Percentiles rank a stretch among this genome's conserved stretches.
Evolutionary conservation across 2,797 vertebrate genomes (phyloP).

Genomic region (Rhinatrema bivittatum): DNA sequence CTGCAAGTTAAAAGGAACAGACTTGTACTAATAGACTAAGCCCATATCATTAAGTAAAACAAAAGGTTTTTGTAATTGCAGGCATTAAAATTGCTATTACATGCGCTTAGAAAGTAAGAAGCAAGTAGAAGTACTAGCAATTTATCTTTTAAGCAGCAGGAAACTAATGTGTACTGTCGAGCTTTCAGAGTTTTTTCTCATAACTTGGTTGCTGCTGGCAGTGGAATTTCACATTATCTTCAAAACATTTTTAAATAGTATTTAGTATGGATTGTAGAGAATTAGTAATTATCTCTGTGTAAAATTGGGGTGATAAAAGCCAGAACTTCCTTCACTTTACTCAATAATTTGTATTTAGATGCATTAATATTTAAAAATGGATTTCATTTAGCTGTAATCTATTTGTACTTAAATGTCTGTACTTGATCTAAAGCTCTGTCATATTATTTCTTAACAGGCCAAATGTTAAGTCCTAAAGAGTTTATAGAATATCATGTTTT

Average conservation of each 20-base stretch:
- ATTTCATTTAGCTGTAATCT: too few relatives aligned
- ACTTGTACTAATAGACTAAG: conserved; percentile 38
- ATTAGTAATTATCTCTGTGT: not conserved
- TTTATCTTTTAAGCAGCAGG: conserved; percentile 60
- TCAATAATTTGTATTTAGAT: too few relatives aligned
- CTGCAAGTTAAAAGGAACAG: conserved; percentile 54
- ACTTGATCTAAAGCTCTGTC: too few relatives aligned
- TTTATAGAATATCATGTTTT: too few relatives aligned
- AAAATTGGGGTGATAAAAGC: not conserved
- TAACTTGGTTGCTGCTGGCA: conserved; percentile 25
- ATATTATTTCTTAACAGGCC: too few relatives aligned
- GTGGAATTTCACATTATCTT: conserved; percentile 16
- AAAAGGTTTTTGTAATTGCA: conserved; percentile 60
- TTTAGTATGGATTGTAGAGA: not conserved
- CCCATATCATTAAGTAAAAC: conserved; percentile 55
- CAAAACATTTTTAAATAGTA: conserved; percentile 8
- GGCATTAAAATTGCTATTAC: conserved; percentile 67
- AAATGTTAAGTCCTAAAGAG: too few relatives aligned
- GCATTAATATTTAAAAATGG: too few relatives aligned
- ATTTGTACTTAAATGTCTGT: too few relatives aligned
- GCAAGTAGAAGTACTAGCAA: conserved; percentile 43
- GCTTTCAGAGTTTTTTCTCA: conserved; percentile 27
- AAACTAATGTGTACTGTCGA: conserved; percentile 40
- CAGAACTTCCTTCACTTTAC: too few relatives aligned
- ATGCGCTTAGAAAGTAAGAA: conserved; percentile 57